Base-by-base conservation (phyloP, 2,113 vertebrate genomes). In the Xenopus tropicalis region DNA sequence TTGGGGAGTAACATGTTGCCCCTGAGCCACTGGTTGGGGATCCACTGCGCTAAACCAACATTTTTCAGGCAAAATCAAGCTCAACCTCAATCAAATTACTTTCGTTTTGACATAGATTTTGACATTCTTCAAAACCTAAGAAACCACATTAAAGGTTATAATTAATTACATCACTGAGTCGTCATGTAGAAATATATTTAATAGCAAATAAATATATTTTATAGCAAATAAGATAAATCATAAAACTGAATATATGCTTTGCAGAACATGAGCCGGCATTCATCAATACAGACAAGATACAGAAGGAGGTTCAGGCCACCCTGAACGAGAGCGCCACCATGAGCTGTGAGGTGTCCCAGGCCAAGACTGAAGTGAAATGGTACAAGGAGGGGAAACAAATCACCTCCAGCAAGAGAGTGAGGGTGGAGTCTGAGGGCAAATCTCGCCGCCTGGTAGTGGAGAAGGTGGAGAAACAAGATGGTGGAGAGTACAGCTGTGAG, bases 311-410 rank as follows among this genome's bases (percentile, higher is more conserved):
- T 3, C 83, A 81, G 54, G 83, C 83, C 13, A 23, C 61, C 19
- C 66, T 84, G 14, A 84, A 83, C 11, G 85, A 90, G 70, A 90
- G 82, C 65, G 80, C 85, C 66, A 85, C 81, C 68, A 83, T 91
- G 25, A 89, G 83, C 80, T 93, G 92, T 19, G 83, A 78, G 43
- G 89, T 94, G 42, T 87, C 87, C 1, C 84, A 95, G 23, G 83
- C 83, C 8, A 72, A 88, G 51, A 90, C 86, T 0, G 86, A 93
- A 68, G 93, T 94, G 76, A 94, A 88, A 24, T 96, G 94, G 94
- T 93, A 82, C 68, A 93, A 93, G 78, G 84, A 90, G 0, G 85
- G 91, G 23, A 91, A 90, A 59, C 57, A 79, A 78, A 54, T 93
- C 78, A 81, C 82, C 74, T 83, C 87, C 54, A 91, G 85, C 68